Evolutionary conservation across 2,888 invertebrate species (phyloP).

Genomic region (Brachylomia viminalis): DNA sequence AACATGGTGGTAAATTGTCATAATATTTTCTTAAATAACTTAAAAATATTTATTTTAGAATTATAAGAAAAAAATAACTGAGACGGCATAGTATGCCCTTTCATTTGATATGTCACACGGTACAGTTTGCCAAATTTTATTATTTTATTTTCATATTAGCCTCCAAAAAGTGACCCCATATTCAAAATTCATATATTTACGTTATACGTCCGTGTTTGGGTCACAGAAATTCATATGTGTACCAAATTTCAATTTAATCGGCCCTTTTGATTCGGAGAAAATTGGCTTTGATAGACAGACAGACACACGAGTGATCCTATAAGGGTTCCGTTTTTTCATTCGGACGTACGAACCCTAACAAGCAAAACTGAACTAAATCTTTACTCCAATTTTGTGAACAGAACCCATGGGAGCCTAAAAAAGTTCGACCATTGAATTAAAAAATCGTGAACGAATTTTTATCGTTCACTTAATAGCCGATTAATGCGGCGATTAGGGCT

Average conservation of each 20-base stretch:
- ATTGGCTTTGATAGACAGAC: neutral
- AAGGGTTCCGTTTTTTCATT: neutral
- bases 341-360: neutral
- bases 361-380: neutral
- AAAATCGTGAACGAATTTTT: constrained; percentile 64
- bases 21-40: neutral
- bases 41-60: neutral
- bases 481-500: constrained; percentile 58
- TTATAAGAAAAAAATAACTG: neutral
- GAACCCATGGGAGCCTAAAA: constrained; percentile 22
- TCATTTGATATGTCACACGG: neutral
- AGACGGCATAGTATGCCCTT: neutral
- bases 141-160: neutral
- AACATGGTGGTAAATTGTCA: neutral
- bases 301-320: neutral
- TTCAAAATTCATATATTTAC: neutral
- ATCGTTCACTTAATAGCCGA: constrained; percentile 57
- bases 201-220: neutral
- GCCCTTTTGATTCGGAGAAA: neutral
- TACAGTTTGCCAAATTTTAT: neutral
- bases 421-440: constrained; percentile 58
- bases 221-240: neutral
- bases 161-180: no score
- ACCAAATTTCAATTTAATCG: neutral
- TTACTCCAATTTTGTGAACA: constrained; percentile 5